These are phyloP conservation scores for Tenthredo distinguenda DNA, from an alignment of 2,888 invertebrate genomes.

Conservation along the genomic window DNA sequence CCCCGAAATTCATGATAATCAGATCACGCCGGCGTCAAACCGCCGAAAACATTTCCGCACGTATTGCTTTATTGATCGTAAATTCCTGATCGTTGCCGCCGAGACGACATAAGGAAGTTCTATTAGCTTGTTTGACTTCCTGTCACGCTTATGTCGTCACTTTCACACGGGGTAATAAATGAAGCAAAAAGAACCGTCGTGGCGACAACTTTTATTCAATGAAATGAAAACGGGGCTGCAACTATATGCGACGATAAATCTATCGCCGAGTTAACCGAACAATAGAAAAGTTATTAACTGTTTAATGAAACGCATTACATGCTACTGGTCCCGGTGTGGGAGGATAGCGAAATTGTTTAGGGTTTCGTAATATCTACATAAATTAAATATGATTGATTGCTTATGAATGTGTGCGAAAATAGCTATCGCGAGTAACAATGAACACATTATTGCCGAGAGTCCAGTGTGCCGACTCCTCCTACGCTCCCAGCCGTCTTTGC, in stretches of 20 bases:
- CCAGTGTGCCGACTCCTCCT: conserved; percentile 27
- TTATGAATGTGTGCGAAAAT: conserved; percentile 43
- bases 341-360: conserved; percentile 10
- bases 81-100: conserved; percentile 50
- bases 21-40: conserved; percentile 57
- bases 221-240: neutral
- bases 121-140: conserved; percentile 28
- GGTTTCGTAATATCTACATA: conserved; percentile 18
- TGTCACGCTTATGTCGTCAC: conserved; percentile 10
- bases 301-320: neutral
- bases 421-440: conserved; percentile 39
- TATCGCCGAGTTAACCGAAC: neutral
- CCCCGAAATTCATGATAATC: conserved; percentile 60
- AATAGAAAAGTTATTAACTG: conserved; percentile 2
- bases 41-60: conserved; percentile 53
- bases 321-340: neutral
- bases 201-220: neutral
- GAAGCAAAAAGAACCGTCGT: neutral
- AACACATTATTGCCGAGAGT: conserved; percentile 42
- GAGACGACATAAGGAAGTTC: conserved; percentile 23
- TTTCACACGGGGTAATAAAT: neutral
- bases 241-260: neutral
- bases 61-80: conserved; percentile 46
- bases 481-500: conserved; percentile 40
- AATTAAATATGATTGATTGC: conserved; percentile 37